Evolutionary conservation across 2,113 vertebrate genomes (phyloP), one percentile per base, ranked within the genome.

Genomic region (Oncorhynchus mykiss): DNA sequence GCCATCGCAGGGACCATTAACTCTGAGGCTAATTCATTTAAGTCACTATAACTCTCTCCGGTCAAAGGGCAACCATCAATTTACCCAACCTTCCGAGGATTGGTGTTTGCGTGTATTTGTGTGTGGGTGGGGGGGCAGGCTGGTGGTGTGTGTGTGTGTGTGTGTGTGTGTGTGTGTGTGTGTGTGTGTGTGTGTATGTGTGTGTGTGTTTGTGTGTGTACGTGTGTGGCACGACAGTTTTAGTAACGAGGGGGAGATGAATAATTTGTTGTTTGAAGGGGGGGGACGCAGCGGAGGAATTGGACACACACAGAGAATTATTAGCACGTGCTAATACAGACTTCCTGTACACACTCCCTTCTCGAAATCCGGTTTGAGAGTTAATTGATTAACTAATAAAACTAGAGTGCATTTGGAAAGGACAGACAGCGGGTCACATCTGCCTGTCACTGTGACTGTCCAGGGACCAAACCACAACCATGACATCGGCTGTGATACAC

Each of bases 191-290:
- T 66, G 60, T 22, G 75, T 27, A 20, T 25, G 1, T 25, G 24
- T 25, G 1, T 27, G 60, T n/a, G 27, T 20, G 64, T 45, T 3
- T 66, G 60, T 22, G 75, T 27, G 59, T 24, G 9, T 2, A 11
- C 18, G 59, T 31, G 49, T 16, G 13, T 7, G n/a, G 20, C 20
- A 25, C 7, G 8, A 64, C 25, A 16, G 60, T 67, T 66, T 74
- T 25, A 67, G 25, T 65, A 64, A 29, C n/a, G 62, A 78, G 29
- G 9, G 8, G 34, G 51, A 25, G 39, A 11, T 74, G 24, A 70
- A 60, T 64, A 6, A 72, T n/a, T 34, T 24, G n/a, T 67, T 66
- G 67, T 67, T 78, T 69, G 67, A 64, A 54, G 54, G 77, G 62
- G 13, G 31, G 5, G 31, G 31, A 0, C 5, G 31, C 31, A 31